Percentiles rank a stretch among this genome's conserved stretches.
Conservation (phyloP, 2,888 invertebrate genomes). For the Mayetiola destructor region DNA sequence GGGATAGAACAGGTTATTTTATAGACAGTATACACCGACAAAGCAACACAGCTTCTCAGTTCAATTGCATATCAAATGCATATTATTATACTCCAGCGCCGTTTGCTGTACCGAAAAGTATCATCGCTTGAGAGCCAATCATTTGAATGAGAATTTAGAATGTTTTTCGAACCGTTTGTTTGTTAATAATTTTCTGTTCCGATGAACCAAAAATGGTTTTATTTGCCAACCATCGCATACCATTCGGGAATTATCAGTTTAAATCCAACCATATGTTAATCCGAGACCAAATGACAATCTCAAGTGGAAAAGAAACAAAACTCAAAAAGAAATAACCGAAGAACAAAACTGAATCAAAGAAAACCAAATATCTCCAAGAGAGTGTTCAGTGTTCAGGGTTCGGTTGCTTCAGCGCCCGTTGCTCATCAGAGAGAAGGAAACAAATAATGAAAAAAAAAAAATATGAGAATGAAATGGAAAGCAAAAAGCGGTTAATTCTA, state of each 20-base stretch:
- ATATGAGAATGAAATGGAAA: background rate
- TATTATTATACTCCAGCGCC: slow-evolving; percentile 9
- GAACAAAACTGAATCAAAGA: background rate
- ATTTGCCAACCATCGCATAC: background rate
- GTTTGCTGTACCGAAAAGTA: background rate
- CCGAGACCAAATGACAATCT: too few relatives aligned
- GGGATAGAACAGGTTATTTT: too few relatives aligned
- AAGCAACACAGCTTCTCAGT: background rate
- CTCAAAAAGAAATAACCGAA: too few relatives aligned
- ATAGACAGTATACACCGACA: background rate
- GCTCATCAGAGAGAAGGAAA: background rate
- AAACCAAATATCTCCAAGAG: background rate
- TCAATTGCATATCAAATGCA: background rate
- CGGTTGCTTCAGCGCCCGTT: too few relatives aligned
- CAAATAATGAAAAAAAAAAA: background rate
- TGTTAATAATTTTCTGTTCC: too few relatives aligned
- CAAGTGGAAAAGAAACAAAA: too few relatives aligned
- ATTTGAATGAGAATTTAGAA: too few relatives aligned
- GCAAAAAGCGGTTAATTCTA: slow-evolving; percentile 2
- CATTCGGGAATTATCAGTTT: background rate
- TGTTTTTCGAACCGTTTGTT: too few relatives aligned
- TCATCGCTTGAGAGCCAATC: background rate
- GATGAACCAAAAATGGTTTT: background rate
- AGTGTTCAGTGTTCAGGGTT: background rate
- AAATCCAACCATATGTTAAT: background rate